Evolutionary conservation across 2,113 vertebrate species (phyloP).

Genomic region (Mirza zaza): DNA sequence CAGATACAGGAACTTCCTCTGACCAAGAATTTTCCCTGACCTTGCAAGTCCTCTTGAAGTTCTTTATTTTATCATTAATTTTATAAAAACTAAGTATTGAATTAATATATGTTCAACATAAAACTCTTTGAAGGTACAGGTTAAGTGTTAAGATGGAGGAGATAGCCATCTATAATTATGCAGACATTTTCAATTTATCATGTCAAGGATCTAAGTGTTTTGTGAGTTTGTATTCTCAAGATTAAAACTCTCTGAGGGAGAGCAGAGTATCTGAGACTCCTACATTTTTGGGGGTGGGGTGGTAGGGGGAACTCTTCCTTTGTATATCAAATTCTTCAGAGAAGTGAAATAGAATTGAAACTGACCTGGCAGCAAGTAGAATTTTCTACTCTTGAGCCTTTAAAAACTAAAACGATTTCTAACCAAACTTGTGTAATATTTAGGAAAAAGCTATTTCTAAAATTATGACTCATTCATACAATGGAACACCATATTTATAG

Average conservation of each 20-base stretch:
- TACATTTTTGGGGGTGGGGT: fast-evolving
- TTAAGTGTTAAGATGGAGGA: background rate
- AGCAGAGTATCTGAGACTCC: background rate
- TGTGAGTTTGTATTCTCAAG: background rate
- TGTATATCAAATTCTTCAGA: background rate
- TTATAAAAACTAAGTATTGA: background rate
- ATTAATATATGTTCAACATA: background rate
- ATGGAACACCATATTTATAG: background rate
- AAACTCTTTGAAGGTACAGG: background rate
- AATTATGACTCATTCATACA: background rate
- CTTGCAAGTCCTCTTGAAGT: background rate
- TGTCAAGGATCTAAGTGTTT: background rate
- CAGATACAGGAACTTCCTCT: constrained; percentile 24
- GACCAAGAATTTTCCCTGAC: constrained; percentile 21
- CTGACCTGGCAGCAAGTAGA: background rate
- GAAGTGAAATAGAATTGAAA: background rate
- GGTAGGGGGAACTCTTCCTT: background rate
- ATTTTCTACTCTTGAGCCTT: background rate
- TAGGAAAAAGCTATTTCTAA: background rate
- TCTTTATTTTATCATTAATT: background rate
- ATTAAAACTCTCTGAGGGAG: background rate
- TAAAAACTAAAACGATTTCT: background rate
- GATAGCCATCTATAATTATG: background rate
- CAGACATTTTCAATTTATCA: background rate
- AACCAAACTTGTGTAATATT: background rate